phyloP scores from a whole-genome alignment of 2,113 vertebrate genomes.

The Parotia lawesii region DNA sequence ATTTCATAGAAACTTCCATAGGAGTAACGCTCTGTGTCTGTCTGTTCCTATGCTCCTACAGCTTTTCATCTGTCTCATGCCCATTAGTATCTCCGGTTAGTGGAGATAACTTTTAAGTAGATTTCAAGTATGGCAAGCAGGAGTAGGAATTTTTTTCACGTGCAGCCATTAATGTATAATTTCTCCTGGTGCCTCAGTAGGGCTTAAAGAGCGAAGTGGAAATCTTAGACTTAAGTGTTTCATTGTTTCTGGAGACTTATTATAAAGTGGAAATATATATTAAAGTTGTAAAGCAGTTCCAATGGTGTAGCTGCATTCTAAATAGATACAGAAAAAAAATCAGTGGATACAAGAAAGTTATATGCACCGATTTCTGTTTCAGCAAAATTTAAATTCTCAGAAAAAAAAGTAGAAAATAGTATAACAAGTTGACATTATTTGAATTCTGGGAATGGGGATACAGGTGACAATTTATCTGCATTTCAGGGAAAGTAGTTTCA shows the following conservation, averaged over 20 bases:
- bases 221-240: background rate
- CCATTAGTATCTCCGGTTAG: background rate
- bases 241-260: background rate
- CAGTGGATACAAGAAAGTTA: background rate
- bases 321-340: background rate
- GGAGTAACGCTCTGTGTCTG: background rate
- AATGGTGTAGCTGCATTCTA: background rate
- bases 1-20: background rate
- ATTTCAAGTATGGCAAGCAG: background rate
- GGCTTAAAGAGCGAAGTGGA: background rate
- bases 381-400: background rate
- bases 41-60: background rate
- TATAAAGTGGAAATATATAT: background rate
- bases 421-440: background rate
- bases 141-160: background rate
- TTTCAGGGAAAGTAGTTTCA: background rate
- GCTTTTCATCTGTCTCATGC: background rate
- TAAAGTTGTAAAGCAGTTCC: background rate
- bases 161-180: background rate
- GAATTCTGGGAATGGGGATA: background rate
- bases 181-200: background rate
- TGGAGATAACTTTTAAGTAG: background rate
- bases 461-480: background rate
- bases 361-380: background rate
- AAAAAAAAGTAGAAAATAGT: background rate